phyloP scores from a whole-genome alignment of 2,113 vertebrate genomes.

The Cynoglossus semilaevis region DNA sequence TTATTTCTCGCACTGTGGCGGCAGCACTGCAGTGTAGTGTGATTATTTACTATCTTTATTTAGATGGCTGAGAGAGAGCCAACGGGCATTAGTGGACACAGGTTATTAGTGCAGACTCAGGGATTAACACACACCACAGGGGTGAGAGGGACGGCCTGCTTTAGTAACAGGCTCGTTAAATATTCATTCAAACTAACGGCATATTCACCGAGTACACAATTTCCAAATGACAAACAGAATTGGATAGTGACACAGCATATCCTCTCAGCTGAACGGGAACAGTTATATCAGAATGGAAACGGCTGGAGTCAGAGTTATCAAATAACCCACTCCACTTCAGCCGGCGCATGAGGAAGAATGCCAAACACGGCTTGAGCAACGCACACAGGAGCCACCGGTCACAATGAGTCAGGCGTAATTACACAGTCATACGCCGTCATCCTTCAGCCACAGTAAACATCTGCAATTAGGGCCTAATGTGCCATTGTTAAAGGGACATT shows the following conservation, averaged over 20 bases:
- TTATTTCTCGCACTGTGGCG: conserved; percentile 28
- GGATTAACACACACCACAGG: conserved; percentile 41
- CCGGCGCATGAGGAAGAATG: conserved; percentile 16
- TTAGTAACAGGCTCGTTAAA: conserved; percentile 53
- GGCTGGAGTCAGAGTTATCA: conserved; percentile 44
- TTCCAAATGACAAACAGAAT: conserved; percentile 34
- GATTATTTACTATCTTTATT: conserved; percentile 66
- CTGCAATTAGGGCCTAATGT: conserved; percentile 20
- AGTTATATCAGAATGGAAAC: conserved; percentile 36
- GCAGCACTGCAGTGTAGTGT: conserved; percentile 47
- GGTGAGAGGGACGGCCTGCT: conserved; percentile 24
- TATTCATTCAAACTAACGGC: conserved; percentile 35
- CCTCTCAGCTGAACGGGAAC: conserved; percentile 37
- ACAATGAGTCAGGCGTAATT: conserved; percentile 12
- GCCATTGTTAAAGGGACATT: conserved; percentile 5
- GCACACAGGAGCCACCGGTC: conserved; percentile 14
- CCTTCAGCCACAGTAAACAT: conserved; percentile 2
- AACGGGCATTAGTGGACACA: conserved; percentile 55
- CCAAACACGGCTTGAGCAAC: conserved; percentile 26
- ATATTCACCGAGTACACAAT: conserved; percentile 42
- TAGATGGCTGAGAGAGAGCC: conserved; percentile 50
- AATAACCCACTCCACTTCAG: conserved; percentile 30
- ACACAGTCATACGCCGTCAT: conserved; percentile 16
- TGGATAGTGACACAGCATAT: conserved; percentile 26
- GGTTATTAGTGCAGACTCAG: conserved; percentile 56